Base-by-base conservation (phyloP, 1,140 invertebrate species). In the Mercenaria mercenaria region DNA sequence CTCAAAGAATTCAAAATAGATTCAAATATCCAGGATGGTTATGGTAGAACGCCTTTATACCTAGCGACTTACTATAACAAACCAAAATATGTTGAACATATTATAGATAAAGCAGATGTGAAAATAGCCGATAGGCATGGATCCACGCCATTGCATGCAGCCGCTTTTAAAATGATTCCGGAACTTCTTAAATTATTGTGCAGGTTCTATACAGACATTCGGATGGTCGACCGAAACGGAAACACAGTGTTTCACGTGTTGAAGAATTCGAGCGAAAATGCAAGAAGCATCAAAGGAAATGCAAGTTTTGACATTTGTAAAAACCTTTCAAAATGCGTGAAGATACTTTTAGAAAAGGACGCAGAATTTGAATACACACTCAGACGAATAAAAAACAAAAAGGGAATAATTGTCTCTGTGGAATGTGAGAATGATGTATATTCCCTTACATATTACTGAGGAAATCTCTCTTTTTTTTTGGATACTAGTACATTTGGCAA, bases 41-140 rank as follows among this genome's bases (percentile, higher is more conserved):
- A 43, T 85, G 82, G 82, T 23, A 26, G 56, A 29, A 74, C 82
- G 15, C 67, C 82, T 18, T 74, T 85, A 20, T 85, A 67, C 41
- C 47, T 20, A 74, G 64, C 82, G 8, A 26, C 39, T 20, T 67
- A 20, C n/a, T 0, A 26, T 69, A 3, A 20, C 47, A 72, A 50
- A 23, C 8, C 11, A 34, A 10, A 50, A 1, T 41, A 50, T 29
- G 39, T 56, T 11, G 29, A 79, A 26, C 29, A 50, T 8, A 34
- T 79, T 8, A 10, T 79, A 23, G 76, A 34, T 18, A 18, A 18
- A 13, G 10, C 41, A 50, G 29, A 79, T 79, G 18, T 29, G 1
- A 20, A 50, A 32, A 23, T 4, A 11, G 11, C 76, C 3, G 26
- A 79, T n/a, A 79, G 50, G 10, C 50, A 79, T 11, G 76, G 43